Evolutionary conservation across 2,888 invertebrate genomes (phyloP).

Genomic region (Parnassius glacialis): DNA sequence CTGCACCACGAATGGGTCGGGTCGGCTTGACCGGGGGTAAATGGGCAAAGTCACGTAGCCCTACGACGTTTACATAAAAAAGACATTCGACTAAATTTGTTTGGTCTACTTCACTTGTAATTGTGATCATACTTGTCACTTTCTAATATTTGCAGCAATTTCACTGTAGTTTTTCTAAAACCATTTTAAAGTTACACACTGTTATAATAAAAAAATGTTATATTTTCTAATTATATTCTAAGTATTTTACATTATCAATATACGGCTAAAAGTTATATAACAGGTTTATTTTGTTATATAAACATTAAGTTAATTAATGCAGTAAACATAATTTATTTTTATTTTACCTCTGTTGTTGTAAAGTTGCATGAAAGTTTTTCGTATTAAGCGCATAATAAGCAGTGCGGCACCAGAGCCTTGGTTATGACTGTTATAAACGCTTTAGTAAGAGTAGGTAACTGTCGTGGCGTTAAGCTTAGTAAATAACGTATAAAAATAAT

Average conservation of each 20-base stretch:
- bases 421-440: slow-evolving; percentile 54
- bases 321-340: background rate
- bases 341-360: slow-evolving; percentile 36
- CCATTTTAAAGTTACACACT: no score
- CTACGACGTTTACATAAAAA: no score
- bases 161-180: background rate
- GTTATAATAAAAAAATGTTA: no score
- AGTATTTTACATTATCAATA: no score
- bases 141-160: background rate
- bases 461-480: slow-evolving; percentile 47
- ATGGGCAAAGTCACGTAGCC: no score
- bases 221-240: no score
- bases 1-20: no score
- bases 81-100: slow-evolving; percentile 1
- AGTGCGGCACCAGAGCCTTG: slow-evolving; percentile 45
- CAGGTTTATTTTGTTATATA: no score
- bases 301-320: no score
- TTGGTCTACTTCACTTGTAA: slow-evolving; percentile 11
- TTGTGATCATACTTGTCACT: slow-evolving; percentile 30
- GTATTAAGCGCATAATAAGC: slow-evolving; percentile 61
- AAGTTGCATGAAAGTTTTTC: slow-evolving; percentile 60
- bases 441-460: slow-evolving; percentile 44
- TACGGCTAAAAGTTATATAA: no score
- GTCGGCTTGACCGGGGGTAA: no score
- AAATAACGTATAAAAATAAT: slow-evolving; percentile 65